Evolutionary conservation across 2,797 vertebrate genomes (phyloP).

Genomic region (Rhinoraja longicauda): DNA sequence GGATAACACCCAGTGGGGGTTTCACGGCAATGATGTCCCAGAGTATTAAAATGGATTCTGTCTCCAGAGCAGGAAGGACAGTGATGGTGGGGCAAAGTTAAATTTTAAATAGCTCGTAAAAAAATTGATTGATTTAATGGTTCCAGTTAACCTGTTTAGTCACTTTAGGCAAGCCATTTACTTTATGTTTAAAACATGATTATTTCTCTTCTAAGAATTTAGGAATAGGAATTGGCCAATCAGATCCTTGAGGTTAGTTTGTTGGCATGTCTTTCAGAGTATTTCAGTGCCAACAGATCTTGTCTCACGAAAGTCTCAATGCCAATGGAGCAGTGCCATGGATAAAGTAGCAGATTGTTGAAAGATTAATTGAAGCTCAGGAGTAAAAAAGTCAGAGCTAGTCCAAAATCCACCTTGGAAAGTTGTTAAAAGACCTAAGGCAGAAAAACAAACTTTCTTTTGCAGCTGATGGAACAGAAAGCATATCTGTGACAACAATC

Average conservation of each 20-base stretch:
- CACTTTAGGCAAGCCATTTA: not conserved
- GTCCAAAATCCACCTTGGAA: not conserved
- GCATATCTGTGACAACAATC: not conserved
- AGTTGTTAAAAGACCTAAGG: not conserved
- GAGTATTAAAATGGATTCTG: not conserved
- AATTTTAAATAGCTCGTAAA: not conserved
- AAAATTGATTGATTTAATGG: not conserved
- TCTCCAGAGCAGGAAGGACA: not conserved
- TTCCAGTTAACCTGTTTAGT: not conserved
- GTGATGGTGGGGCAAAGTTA: not conserved
- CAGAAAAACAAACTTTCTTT: not conserved
- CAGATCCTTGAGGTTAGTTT: not conserved
- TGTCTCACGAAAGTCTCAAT: not conserved
- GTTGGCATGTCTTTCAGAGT: not conserved
- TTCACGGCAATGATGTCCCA: not conserved
- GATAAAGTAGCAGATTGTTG: slow-evolving; percentile 34
- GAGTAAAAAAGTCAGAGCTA: not conserved
- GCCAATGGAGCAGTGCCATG: slow-evolving; percentile 4
- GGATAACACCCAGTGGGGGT: not conserved
- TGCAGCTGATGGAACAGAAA: not conserved
- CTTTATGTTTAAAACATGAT: not conserved
- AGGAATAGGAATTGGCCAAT: not conserved
- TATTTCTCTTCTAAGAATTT: not conserved
- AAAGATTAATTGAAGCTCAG: slow-evolving; percentile 16
- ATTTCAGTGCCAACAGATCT: slow-evolving; percentile 15